These are phyloP conservation scores for Lophura nycthemera DNA, from an alignment of 2,113 vertebrate species.

Conservation along the genomic window DNA sequence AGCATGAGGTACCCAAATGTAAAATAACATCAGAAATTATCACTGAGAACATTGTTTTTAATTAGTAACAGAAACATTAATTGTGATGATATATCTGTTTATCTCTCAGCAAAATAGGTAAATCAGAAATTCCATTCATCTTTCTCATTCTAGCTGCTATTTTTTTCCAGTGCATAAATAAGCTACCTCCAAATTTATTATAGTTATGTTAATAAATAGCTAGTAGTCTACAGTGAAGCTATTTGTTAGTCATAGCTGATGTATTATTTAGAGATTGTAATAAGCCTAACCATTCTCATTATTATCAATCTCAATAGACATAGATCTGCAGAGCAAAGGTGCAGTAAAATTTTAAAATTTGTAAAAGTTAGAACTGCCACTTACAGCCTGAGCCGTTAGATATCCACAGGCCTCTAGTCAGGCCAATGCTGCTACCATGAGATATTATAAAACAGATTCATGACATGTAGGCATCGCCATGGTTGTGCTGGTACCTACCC, in stretches of 20 bases:
- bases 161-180: conserved; percentile 11
- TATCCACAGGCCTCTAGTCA: not conserved
- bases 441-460: not conserved
- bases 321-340: not conserved
- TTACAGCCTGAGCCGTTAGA: not conserved
- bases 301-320: conserved; percentile 30
- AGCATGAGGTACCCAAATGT: not conserved
- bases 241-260: conserved; percentile 40
- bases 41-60: conserved; percentile 20
- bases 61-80: conserved; percentile 42
- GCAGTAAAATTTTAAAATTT: not conserved
- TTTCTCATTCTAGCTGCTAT: not conserved
- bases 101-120: conserved; percentile 12
- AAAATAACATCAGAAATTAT: conserved; percentile 44
- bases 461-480: not conserved
- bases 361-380: not conserved
- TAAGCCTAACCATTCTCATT: conserved; percentile 37
- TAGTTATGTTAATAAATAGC: conserved; percentile 52
- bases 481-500: not conserved
- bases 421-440: not conserved
- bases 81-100: conserved; percentile 55
- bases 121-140: conserved; percentile 51
- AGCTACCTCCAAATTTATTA: conserved; percentile 52
- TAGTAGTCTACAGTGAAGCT: conserved; percentile 26
- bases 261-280: conserved; percentile 48